phyloP scores from a whole-genome alignment of 2,888 invertebrate genomes.

The Nezara viridula region DNA sequence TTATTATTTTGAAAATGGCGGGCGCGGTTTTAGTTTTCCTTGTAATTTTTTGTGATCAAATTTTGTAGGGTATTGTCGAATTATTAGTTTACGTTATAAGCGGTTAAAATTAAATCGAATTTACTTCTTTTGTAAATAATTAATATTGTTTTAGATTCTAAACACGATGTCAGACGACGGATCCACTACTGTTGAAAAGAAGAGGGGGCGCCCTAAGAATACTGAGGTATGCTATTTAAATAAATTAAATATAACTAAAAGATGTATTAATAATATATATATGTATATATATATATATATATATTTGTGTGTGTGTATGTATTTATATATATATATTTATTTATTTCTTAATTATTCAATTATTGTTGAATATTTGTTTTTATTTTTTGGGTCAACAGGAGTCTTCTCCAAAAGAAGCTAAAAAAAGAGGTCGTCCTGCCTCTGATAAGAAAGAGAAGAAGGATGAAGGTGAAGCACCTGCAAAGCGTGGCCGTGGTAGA shows the following conservation, averaged over 20 bases:
- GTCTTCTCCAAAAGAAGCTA: constrained; percentile 60
- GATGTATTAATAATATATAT: neutral
- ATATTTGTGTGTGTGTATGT: neutral
- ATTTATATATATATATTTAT: neutral
- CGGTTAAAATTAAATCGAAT: neutral
- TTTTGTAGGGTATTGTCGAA: neutral
- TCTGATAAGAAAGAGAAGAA: constrained; percentile 65
- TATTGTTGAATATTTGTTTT: too few relatives aligned
- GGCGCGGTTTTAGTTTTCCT: constrained; percentile 53
- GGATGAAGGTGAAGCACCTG: constrained; percentile 68
- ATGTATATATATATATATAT: too few relatives aligned
- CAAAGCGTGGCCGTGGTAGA: constrained; percentile 73
- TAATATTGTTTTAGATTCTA: neutral
- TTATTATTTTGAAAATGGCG: constrained; percentile 63
- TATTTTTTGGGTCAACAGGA: constrained; percentile 44
- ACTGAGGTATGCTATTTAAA: constrained; percentile 51
- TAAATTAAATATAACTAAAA: neutral
- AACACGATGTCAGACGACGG: constrained; percentile 64
- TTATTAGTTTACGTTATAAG: neutral
- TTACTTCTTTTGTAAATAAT: neutral
- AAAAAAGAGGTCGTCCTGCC: constrained; percentile 62
- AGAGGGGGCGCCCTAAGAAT: constrained; percentile 62
- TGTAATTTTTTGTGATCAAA: neutral
- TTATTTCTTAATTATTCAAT: neutral
- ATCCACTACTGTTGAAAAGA: constrained; percentile 63